Evolutionary conservation across 2,797 vertebrate species (phyloP).

Genomic region (Tolypeutes matacus): DNA sequence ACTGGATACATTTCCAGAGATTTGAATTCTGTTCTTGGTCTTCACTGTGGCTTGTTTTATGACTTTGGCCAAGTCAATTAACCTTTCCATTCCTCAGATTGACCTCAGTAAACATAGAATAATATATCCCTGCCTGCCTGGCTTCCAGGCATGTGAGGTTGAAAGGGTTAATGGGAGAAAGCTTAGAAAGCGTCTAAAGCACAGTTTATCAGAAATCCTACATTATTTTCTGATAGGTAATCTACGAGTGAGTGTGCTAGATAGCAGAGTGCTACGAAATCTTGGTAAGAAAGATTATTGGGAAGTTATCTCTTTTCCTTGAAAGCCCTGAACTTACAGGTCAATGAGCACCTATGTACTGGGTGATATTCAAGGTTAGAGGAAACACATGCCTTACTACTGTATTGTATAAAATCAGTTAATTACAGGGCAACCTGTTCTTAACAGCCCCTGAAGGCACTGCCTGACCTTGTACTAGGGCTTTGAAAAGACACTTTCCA

Average conservation of each 20-base stretch:
- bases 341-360: slow-evolving; percentile 68
- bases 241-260: slow-evolving; percentile 60
- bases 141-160: slow-evolving; percentile 60
- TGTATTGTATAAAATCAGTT: slow-evolving; percentile 79
- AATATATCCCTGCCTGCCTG: slow-evolving; percentile 60
- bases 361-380: slow-evolving; percentile 78
- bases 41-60: slow-evolving; percentile 64
- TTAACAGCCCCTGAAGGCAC: slow-evolving; percentile 71
- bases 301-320: slow-evolving; percentile 75
- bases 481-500: slow-evolving; percentile 75
- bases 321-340: slow-evolving; percentile 74
- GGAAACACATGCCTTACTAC: slow-evolving; percentile 69
- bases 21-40: slow-evolving; percentile 66
- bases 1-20: slow-evolving; percentile 61
- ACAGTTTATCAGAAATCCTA: slow-evolving; percentile 77
- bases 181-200: slow-evolving; percentile 71
- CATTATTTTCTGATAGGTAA: slow-evolving; percentile 72
- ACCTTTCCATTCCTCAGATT: slow-evolving; percentile 78
- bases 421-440: slow-evolving; percentile 79
- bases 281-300: slow-evolving; percentile 70
- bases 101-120: slow-evolving; percentile 75
- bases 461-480: slow-evolving; percentile 76
- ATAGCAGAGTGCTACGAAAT: slow-evolving; percentile 61
- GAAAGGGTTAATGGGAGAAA: slow-evolving; percentile 79
- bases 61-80: slow-evolving; percentile 76